phyloP scores from a whole-genome alignment of 2,113 vertebrate species.

The Cyphomyrus discorhynchus region DNA sequence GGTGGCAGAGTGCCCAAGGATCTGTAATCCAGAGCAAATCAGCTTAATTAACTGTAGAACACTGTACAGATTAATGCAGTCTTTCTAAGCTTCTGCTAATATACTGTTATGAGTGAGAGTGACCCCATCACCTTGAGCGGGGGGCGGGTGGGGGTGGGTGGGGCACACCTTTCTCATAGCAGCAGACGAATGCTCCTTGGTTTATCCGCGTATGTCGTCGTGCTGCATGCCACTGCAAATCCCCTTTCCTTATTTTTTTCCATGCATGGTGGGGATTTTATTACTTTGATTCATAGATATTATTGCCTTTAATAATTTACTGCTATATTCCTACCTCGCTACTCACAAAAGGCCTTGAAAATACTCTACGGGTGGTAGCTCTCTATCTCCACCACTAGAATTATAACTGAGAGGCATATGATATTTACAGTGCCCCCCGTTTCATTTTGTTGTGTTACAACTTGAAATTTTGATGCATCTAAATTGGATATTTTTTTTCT shows the following conservation, averaged over 20 bases:
- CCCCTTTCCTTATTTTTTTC: neutral
- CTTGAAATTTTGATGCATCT: neutral
- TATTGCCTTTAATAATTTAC: constrained; percentile 6
- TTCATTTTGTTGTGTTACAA: neutral
- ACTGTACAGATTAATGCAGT: neutral
- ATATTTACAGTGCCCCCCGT: neutral
- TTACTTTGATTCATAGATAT: neutral
- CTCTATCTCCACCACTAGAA: neutral
- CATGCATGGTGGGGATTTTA: neutral
- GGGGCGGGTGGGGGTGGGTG: neutral
- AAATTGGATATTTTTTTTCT: neutral
- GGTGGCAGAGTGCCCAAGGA: neutral
- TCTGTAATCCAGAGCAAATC: neutral
- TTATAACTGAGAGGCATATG: neutral
- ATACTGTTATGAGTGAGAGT: neutral
- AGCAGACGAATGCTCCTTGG: neutral
- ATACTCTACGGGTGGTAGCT: neutral
- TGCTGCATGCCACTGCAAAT: neutral
- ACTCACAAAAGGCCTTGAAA: neutral
- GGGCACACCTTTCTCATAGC: neutral
- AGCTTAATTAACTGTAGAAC: neutral
- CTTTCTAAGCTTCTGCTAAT: neutral
- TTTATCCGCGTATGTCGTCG: neutral
- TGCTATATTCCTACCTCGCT: neutral
- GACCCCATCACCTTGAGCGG: neutral